Evolutionary conservation across 1,140 invertebrate genomes (phyloP).

Genomic region (Drosophila nigromelanica): DNA sequence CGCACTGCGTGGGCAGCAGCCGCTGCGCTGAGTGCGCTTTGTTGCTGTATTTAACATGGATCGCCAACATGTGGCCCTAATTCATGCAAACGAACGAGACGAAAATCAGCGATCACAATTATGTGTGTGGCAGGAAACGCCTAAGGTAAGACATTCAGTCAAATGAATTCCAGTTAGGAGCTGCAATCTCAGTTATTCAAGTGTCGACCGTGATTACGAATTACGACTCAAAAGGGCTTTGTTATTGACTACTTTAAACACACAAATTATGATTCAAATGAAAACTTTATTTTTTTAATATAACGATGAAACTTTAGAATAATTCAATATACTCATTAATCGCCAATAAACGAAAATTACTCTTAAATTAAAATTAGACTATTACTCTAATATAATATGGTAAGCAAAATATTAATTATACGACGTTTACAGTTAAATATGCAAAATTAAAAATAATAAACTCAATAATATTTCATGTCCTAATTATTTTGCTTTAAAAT

Average conservation of each 20-base stretch:
- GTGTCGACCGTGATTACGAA: too few species aligned
- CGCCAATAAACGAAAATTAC: too few species aligned
- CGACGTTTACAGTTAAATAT: too few species aligned
- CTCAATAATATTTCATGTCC: too few species aligned
- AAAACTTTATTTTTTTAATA: too few species aligned
- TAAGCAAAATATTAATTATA: constrained; percentile 1
- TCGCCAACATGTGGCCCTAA: constrained; percentile 50
- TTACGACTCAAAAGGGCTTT: neutral
- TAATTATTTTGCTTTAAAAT: too few species aligned
- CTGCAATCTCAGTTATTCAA: neutral
- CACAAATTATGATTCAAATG: too few species aligned
- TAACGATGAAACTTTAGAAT: too few species aligned
- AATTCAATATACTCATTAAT: too few species aligned
- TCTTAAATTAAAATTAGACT: too few species aligned
- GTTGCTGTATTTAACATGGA: constrained; percentile 13
- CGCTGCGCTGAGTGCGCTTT: constrained; percentile 20
- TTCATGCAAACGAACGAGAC: constrained; percentile 41
- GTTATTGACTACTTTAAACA: neutral
- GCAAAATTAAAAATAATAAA: too few species aligned
- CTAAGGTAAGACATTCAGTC: constrained; percentile 28
- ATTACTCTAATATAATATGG: neutral
- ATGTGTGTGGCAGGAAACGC: constrained; percentile 45
- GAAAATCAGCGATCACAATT: constrained; percentile 35
- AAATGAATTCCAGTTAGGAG: constrained; percentile 3
- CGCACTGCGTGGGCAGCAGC: constrained; percentile 47